Base-by-base conservation (phyloP, 2,888 invertebrate genomes). In the Flexamia atlantica region DNA sequence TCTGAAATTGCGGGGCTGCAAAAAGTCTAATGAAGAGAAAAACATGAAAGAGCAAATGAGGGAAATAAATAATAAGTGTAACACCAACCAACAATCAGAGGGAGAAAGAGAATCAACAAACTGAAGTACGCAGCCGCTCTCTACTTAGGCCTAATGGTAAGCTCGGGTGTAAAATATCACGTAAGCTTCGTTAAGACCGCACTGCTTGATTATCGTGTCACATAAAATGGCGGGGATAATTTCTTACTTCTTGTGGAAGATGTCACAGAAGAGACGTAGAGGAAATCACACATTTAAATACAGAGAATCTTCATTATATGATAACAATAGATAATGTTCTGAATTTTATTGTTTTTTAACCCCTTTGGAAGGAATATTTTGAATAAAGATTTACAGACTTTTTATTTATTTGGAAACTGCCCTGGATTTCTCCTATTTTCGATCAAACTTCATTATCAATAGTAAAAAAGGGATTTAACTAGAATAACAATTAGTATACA, bases 141-240 rank as follows among this genome's bases (percentile, higher is more conserved):
- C 28, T 64, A 64, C 64, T 64, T 64, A 64, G 28, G 28, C 28
- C 64, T 64, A 64, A 64, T 64, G 64, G 14, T 64, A 64, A 64
- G 64, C 64, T 64, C 10, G 64, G 64, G 70, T 36, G 70, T 70
- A 40, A 70, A 70, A 30, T 70, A 40, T 40, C 36, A 40, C 36
- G 36, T 68, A 20, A 1, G 70, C 40, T 70, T 70, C 70, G 70
- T 70, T 70, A 70, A 20, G 3, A n/a, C 30, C 4, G 68, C 68
- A 28, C 68, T 32, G n/a, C 70, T 40, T 36, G 40, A 70, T 70
- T 70, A 70, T 40, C 40, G 20, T 36, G 40, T 70, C 70, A 70
- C 40, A 70, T 70, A 70, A 70, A 36, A 70, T 70, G 70, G 70
- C 70, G n/a, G 23, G 12, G n/a, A 10, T 70, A 70, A 70, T 70